Evolutionary conservation across 1,140 invertebrate genomes (phyloP), one percentile per base, ranked within the genome.

Genomic region (Camponotus pennsylvanicus): DNA sequence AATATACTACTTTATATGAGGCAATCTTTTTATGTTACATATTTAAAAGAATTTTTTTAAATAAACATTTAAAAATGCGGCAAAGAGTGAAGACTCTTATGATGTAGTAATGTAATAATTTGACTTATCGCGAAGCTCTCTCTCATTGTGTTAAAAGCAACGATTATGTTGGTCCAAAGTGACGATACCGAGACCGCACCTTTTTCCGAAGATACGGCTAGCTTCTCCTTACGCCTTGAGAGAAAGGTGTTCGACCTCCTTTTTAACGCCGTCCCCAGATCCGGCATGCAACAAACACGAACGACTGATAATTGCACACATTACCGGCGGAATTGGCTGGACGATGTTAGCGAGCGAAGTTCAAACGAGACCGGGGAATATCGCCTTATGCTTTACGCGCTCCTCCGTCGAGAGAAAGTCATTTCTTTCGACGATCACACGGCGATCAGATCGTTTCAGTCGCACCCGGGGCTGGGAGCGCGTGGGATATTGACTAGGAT

Each of bases 171-270:
- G 63, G 15, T n/a, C 21, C 18, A 40, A 64, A 55, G 27, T 55
- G 45, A 34, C 13, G 69, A 32, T 42, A 4, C 3, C 34, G 27
- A 45, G 69, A 83, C 69, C 79, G 69, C 79, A 55, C 79, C 79
- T 83, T 82, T 73, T 61, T 40, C 67, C 40, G 49, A 52, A 32
- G 76, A 63, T 66, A 34, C 40, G 49, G 32, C 49, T 80, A 27
- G 71, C 73, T 83, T 78, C 61, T 88, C 83, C 78, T 78, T 11
- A 70, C 61, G 80, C 67, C 57, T 55, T 42, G 88, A 90, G 92
- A 93, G 93, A 94, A 93, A 94, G 93, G 93, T 92, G 91, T 86
- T 73, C 90, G 93, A 94, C 93, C 93, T 93, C 92, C 91, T 93
- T 94, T 93, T 91, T 86, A 87, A 63, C 71, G 11, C 77, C 77